Base-by-base conservation (phyloP, 2,888 invertebrate species). In the Eubasilissa splendida region DNA sequence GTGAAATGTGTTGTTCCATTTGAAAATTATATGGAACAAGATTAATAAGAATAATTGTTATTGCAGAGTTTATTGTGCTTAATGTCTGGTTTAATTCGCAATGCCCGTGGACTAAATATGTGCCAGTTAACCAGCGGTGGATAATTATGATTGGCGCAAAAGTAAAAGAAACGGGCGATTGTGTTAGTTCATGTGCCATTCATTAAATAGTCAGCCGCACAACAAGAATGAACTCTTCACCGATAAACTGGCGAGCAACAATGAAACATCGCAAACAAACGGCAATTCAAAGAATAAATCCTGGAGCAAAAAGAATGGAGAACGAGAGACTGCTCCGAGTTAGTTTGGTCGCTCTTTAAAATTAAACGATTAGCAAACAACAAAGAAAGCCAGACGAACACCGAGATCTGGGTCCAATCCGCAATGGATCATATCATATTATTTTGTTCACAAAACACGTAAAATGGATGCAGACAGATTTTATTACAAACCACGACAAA, bases 191-290 rank as follows among this genome's bases (percentile, higher is more conserved):
- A 12, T 77, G n/a, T 58, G 50, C 68, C 68, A 68, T 33, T 76
- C 60, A 53, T 22, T 53, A 50, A 33, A 52, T 11, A 42, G 42
- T 31, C 65, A 58, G 31, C n/a, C 65, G 56, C 52, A 65, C 56
- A 66, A 63, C 73, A 52, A 53, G 52, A 52, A 22, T 82, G 82
- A 82, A 82, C 79, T 79, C 70, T 77, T 79, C 76, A 82, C 82
- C 82, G 76, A 76, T 65, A 79, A 79, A 78, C 75, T 71, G 70
- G 70, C 78, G 33, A 33, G 73, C 58, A 79, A 82, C 82, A 82
- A 82, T 82, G 74, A 52, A 53, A 53, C 53, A 79, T 60, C 73
- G 22, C 33, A 58, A 42, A 59, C 54, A 54, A 76, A 65, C 53
- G 54, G 60, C 60, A 11, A 31, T 59, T 14, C n/a, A 22, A 22